phyloP scores from a whole-genome alignment of 2,113 vertebrate genomes.

The Cynopterus brachyotis region DNA sequence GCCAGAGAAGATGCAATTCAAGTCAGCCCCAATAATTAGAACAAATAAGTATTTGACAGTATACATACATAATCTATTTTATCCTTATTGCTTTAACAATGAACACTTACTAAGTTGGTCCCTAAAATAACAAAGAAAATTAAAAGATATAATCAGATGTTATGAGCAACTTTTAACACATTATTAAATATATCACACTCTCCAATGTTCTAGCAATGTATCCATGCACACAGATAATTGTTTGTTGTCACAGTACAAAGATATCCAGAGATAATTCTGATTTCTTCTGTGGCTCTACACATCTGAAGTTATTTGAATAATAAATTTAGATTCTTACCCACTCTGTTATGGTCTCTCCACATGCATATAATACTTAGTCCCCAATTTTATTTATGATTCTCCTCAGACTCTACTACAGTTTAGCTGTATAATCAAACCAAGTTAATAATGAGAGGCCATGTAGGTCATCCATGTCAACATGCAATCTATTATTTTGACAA shows the following conservation, averaged over 20 bases:
- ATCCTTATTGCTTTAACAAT: neutral
- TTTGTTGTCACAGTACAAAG: conserved; percentile 57
- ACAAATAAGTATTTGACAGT: conserved; percentile 38
- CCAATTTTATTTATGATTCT: neutral
- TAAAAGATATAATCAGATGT: neutral
- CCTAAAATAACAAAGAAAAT: conserved; percentile 41
- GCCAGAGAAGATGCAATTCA: conserved; percentile 54
- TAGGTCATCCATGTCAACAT: conserved; percentile 50
- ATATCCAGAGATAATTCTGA: conserved; percentile 58
- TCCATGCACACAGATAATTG: conserved; percentile 29
- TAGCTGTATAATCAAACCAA: conserved; percentile 67
- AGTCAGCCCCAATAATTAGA: neutral
- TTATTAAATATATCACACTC: conserved; percentile 51
- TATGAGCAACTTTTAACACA: conserved; percentile 32
- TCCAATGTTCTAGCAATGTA: conserved; percentile 57
- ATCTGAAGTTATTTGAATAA: conserved; percentile 64
- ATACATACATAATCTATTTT: neutral
- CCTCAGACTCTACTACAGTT: conserved; percentile 53
- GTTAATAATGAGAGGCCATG: conserved; percentile 66
- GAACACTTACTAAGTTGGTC: conserved; percentile 40
- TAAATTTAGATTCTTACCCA: conserved; percentile 53
- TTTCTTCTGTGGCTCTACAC: conserved; percentile 15
- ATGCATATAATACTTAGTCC: conserved; percentile 16
- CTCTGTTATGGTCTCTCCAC: neutral
- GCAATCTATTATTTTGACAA: conserved; percentile 45